A percentile compares a stretch with the other conserved stretches of the same genome.
These are phyloP conservation scores for Stichopus horrens DNA, from an alignment of 53 echinoderm and acorn worm genomes.

Conservation along the genomic window DNA sequence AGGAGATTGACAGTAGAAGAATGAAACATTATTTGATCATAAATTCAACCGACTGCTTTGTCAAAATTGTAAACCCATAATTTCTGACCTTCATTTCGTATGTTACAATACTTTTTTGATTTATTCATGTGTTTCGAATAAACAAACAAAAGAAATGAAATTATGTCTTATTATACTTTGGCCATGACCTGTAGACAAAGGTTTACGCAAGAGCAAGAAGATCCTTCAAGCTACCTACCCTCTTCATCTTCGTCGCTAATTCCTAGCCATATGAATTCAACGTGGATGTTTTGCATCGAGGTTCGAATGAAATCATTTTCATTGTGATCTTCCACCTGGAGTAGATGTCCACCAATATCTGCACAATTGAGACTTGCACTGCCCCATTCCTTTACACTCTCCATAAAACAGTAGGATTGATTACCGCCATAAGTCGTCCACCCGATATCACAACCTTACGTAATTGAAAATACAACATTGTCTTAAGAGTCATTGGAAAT, in stretches of 20 bases:
- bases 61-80: too few relatives aligned
- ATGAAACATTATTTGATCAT: too few relatives aligned
- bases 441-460: neutral
- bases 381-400: neutral
- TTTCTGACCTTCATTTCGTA: too few relatives aligned
- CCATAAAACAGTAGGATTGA: constrained; percentile 9
- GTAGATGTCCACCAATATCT: constrained; percentile 7
- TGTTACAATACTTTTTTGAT: too few relatives aligned
- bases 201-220: too few relatives aligned
- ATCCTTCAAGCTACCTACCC: neutral
- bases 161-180: too few relatives aligned
- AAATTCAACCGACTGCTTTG: too few relatives aligned
- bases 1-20: too few relatives aligned
- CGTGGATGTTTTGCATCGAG: neutral
- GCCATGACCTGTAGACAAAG: too few relatives aligned
- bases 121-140: too few relatives aligned
- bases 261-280: constrained; percentile 22
- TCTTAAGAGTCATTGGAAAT: too few relatives aligned
- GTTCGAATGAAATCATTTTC: neutral
- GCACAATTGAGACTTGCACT: neutral
- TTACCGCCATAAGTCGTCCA: neutral
- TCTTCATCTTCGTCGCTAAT: constrained; percentile 18
- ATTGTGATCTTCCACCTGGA: neutral
- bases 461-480: neutral
- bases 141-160: too few relatives aligned